phyloP scores from a whole-genome alignment of 2,113 vertebrate species.

The Sardina pilchardus region DNA sequence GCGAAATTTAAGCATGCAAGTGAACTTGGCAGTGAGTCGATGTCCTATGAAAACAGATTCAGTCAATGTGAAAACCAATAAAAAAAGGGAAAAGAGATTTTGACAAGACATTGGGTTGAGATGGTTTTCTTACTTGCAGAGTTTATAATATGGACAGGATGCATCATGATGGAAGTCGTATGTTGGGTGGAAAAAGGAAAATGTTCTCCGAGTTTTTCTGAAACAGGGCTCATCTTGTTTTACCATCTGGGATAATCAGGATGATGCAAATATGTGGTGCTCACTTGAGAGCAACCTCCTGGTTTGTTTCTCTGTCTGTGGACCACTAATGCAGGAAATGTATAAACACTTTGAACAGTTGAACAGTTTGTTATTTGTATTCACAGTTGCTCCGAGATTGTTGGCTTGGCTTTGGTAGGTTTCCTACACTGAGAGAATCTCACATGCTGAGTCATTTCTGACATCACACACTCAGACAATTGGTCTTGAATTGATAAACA shows the following conservation, averaged over 20 bases:
- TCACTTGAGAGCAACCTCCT: background rate
- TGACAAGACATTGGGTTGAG: background rate
- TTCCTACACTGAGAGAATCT: background rate
- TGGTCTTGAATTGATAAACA: too few species aligned
- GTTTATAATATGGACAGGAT: background rate
- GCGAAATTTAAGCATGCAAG: background rate
- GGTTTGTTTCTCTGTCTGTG: too few species aligned
- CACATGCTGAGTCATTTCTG: background rate
- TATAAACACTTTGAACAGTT: too few species aligned
- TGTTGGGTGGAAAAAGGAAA: background rate
- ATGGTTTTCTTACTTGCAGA: background rate
- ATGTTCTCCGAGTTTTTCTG: background rate
- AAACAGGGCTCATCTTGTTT: background rate
- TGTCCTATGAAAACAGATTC: background rate
- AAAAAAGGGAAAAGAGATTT: background rate
- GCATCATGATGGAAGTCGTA: background rate
- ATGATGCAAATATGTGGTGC: background rate
- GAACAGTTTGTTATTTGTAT: background rate
- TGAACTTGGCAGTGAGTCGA: too few species aligned
- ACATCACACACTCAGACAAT: background rate
- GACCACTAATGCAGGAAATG: too few species aligned
- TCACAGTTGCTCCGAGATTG: background rate
- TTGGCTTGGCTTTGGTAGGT: background rate
- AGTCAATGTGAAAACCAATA: background rate
- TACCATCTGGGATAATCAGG: background rate